phyloP scores from a whole-genome alignment of 2,888 invertebrate species.

The Caenorhabditis virilis region DNA sequence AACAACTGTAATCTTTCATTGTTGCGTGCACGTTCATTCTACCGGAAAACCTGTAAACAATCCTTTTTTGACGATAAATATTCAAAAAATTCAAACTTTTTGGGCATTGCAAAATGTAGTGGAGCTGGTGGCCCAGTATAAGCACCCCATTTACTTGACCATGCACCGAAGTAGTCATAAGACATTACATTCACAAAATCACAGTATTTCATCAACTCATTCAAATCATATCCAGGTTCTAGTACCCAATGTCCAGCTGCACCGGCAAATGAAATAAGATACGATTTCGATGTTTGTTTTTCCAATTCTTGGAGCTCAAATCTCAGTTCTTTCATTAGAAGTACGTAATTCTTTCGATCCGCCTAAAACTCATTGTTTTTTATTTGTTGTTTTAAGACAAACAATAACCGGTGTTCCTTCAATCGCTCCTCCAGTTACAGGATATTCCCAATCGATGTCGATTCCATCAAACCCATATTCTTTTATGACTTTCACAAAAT shows the following conservation, averaged over 20 bases:
- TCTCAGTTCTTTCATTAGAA: slow-evolving; percentile 60
- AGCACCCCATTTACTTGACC: slow-evolving; percentile 66
- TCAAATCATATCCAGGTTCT: slow-evolving; percentile 65
- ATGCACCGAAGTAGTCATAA: slow-evolving; percentile 68
- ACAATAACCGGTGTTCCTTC: slow-evolving; percentile 54
- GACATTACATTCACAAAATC: slow-evolving; percentile 69
- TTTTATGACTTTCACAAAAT: slow-evolving; percentile 50
- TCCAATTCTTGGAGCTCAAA: slow-evolving; percentile 50
- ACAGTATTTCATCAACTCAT: slow-evolving; percentile 56
- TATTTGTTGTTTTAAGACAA: neutral
- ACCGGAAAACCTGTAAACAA: slow-evolving; percentile 56
- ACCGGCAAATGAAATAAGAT: slow-evolving; percentile 65
- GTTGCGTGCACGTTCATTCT: slow-evolving; percentile 67
- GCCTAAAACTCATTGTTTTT: slow-evolving; percentile 23
- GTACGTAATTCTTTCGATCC: slow-evolving; percentile 64
- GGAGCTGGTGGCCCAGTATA: slow-evolving; percentile 68
- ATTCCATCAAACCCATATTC: slow-evolving; percentile 65
- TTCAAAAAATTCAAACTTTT: slow-evolving; percentile 28
- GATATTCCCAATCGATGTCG: slow-evolving; percentile 68
- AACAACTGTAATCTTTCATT: slow-evolving; percentile 67
- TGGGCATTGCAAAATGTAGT: slow-evolving; percentile 61
- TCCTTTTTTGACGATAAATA: slow-evolving; percentile 1
- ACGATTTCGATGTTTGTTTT: slow-evolving; percentile 26
- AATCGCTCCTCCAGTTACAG: slow-evolving; percentile 62
- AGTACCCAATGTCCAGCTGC: slow-evolving; percentile 68